Percentiles rank a stretch among this genome's conserved stretches.
These are phyloP conservation scores for Drosophila antonietae DNA, from an alignment of 2,888 invertebrate genomes.

Conservation along the genomic window DNA sequence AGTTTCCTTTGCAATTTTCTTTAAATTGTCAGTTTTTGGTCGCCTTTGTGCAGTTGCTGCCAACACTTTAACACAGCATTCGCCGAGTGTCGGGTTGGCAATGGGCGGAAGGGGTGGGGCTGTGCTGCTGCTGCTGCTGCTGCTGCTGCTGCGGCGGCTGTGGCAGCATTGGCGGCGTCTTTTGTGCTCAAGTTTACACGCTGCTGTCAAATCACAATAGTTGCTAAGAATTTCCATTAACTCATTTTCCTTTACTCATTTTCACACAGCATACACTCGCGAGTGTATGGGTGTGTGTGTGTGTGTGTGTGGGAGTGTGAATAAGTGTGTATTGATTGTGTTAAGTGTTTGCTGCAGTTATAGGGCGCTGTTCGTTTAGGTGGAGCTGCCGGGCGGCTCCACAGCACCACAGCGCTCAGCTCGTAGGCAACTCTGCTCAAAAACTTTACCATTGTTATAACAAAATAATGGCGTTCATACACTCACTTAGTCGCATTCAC, in stretches of 20 bases:
- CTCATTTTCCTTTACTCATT: conserved; percentile 74
- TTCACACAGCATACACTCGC: conserved; percentile 27
- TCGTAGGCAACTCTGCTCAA: conserved; percentile 47
- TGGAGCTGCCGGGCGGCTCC: too few relatives aligned
- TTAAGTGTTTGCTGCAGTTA: conserved; percentile 66
- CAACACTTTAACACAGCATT: conserved; percentile 61
- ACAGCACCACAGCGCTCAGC: conserved; percentile 8
- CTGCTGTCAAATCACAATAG: conserved; percentile 80
- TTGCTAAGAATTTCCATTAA: conserved; percentile 79
- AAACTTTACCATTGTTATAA: conserved; percentile 76
- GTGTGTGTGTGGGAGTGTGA: conserved; percentile 18
- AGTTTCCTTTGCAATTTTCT: conserved; percentile 61
- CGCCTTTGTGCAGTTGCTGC: conserved; percentile 56
- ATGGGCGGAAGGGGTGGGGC: neutral
- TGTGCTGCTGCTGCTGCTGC: too few relatives aligned
- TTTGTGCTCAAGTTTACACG: conserved; percentile 74
- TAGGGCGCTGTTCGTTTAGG: conserved; percentile 25
- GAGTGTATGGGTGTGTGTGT: conserved; percentile 14
- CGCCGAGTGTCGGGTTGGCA: conserved; percentile 9
- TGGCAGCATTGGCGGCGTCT: conserved; percentile 34
- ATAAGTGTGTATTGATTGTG: conserved; percentile 68
- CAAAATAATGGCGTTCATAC: conserved; percentile 73
- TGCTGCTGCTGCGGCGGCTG: conserved; percentile 9
- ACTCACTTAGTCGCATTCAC: conserved; percentile 42
- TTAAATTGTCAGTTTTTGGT: conserved; percentile 59